Evolutionary conservation across 2,113 vertebrate genomes (phyloP).

Genomic region (Melospiza melodia): DNA sequence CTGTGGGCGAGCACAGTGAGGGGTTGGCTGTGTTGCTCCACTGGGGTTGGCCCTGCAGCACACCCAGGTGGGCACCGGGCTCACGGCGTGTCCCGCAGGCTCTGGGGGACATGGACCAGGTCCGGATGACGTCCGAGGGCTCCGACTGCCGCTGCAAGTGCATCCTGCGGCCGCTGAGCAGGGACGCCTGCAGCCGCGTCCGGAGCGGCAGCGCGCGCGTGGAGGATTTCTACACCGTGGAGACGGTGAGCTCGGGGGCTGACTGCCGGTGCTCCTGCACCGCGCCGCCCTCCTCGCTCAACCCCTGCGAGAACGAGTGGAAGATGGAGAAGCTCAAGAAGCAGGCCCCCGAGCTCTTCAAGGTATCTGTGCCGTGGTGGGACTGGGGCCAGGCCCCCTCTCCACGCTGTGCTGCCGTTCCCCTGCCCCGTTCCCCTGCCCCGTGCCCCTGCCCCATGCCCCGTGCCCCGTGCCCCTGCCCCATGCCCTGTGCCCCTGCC

Average conservation of each 20-base stretch:
- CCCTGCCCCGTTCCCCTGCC: background rate
- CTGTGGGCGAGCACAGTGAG: background rate
- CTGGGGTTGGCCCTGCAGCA: background rate
- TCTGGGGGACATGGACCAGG: conserved; percentile 87
- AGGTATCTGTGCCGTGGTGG: conserved; percentile 70
- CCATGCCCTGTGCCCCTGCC: background rate
- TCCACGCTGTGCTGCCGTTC: accelerated
- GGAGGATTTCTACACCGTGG: conserved; percentile 96
- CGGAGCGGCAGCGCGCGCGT: conserved; percentile 78
- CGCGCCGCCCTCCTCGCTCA: conserved; percentile 91
- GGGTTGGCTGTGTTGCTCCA: accelerated
- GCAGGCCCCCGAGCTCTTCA: conserved; percentile 91
- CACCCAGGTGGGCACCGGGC: accelerated
- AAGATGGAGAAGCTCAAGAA: conserved; percentile 97
- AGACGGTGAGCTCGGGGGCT: conserved; percentile 91
- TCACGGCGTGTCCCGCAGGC: conserved; percentile 58
- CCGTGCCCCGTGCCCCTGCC: too few species aligned
- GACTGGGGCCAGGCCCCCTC: background rate
- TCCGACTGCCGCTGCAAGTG: conserved; percentile 97
- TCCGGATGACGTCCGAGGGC: conserved; percentile 94
- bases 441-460: background rate
- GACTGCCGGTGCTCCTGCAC: conserved; percentile 96
- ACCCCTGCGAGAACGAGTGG: conserved; percentile 97
- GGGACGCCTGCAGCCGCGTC: conserved; percentile 87
- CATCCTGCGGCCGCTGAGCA: conserved; percentile 92